A percentile compares a stretch with the other conserved stretches of the same genome.
Evolutionary conservation across 2,113 vertebrate genomes (phyloP).

Genomic region (Crotalus viridis): DNA sequence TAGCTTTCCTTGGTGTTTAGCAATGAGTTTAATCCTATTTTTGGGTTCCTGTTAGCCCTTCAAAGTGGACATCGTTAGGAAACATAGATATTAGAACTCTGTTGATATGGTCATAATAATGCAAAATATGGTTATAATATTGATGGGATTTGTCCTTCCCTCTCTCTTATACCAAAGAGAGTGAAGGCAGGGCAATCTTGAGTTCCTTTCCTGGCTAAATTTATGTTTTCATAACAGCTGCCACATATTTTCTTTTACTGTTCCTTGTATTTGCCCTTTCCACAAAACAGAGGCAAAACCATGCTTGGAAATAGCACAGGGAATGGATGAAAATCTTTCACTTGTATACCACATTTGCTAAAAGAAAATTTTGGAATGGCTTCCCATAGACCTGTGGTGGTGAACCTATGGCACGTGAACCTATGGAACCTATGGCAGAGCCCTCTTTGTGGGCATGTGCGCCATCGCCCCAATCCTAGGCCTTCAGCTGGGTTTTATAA

Average conservation of each 20-base stretch:
- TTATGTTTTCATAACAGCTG: neutral
- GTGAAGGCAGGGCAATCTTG: neutral
- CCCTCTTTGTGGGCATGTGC: too few relatives aligned
- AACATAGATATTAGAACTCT: neutral
- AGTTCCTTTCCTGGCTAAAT: neutral
- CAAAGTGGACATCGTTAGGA: neutral
- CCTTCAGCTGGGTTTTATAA: too few relatives aligned
- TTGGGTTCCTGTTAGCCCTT: neutral
- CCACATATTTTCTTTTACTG: neutral
- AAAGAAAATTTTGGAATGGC: neutral
- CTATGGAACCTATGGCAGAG: too few relatives aligned
- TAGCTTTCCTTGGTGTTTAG: neutral
- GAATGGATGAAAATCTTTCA: conserved; percentile 13
- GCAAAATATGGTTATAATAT: neutral
- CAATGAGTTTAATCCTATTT: neutral
- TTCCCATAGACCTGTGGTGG: neutral
- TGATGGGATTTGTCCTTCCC: neutral
- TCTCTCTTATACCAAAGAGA: neutral
- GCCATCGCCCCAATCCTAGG: too few relatives aligned
- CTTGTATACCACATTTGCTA: neutral
- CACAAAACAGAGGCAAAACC: neutral
- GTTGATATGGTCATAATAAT: neutral
- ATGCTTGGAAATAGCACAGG: conserved; percentile 24
- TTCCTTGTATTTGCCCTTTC: neutral
- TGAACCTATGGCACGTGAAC: too few relatives aligned